phyloP scores from a whole-genome alignment of 1,140 invertebrate genomes.

The Matsumurasca onukii region DNA sequence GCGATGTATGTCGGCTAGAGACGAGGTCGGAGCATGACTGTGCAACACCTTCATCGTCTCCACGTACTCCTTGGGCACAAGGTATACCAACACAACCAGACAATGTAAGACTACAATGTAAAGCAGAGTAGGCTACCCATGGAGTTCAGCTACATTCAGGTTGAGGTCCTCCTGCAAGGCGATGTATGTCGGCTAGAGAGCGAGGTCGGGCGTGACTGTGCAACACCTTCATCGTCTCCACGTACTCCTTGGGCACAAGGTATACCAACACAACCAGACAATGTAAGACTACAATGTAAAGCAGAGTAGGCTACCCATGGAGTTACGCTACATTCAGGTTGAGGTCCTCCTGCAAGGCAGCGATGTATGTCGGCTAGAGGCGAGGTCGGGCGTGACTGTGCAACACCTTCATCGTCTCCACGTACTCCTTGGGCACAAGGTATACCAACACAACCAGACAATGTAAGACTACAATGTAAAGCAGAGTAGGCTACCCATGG shows the following conservation, averaged over 20 bases:
- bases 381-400: constrained; percentile 88
- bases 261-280: constrained; percentile 96
- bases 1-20: constrained; percentile 77
- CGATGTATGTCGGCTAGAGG: constrained; percentile 76
- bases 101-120: no score
- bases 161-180: constrained; percentile 87
- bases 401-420: constrained; percentile 86
- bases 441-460: constrained; percentile 96
- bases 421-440: constrained; percentile 92
- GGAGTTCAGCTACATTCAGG: constrained; percentile 61
- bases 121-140: background rate
- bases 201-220: constrained; percentile 93
- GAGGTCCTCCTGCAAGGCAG: constrained; percentile 87
- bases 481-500: constrained; percentile 47
- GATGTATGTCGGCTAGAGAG: constrained; percentile 79
- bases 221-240: constrained; percentile 86
- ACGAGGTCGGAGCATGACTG: constrained; percentile 90
- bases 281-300: constrained; percentile 97
- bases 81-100: constrained; percentile 94
- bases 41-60: constrained; percentile 90
- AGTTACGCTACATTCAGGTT: constrained; percentile 69
- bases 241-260: constrained; percentile 92
- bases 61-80: constrained; percentile 94
- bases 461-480: constrained; percentile 95
- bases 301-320: background rate